Percentiles rank a stretch among this genome's conserved stretches.
Conservation (phyloP, 2,797 vertebrate genomes). For the Erethizon dorsatum region DNA sequence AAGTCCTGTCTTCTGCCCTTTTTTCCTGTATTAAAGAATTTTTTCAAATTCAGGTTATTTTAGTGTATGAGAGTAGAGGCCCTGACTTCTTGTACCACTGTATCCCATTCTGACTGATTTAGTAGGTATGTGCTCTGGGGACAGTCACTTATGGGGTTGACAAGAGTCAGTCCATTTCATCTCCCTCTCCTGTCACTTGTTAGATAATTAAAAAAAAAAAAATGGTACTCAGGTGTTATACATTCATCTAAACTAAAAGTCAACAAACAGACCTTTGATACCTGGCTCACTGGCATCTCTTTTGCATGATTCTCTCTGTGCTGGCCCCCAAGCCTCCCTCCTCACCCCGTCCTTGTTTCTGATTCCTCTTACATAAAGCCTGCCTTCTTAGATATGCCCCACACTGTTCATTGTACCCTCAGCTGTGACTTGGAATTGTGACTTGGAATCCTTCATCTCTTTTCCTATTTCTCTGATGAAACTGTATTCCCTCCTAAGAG, state of each 20-base stretch:
- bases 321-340: rapidly evolving
- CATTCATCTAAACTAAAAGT: not conserved
- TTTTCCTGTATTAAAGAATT: not conserved
- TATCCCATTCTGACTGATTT: too few relatives aligned
- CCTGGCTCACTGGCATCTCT: not conserved
- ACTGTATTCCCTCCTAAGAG: not conserved
- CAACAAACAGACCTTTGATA: not conserved
- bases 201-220: not conserved
- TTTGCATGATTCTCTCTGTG: not conserved
- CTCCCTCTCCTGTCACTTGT: not conserved
- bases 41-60: not conserved
- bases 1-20: not conserved
- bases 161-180: not conserved
- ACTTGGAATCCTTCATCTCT: not conserved
- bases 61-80: not conserved
- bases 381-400: not conserved
- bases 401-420: not conserved
- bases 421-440: not conserved
- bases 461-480: not conserved
- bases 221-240: not conserved
- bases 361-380: not conserved
- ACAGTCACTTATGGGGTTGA: not conserved
- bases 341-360: not conserved
- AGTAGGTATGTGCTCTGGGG: not conserved
- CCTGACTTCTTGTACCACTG: too few relatives aligned